Evolutionary conservation across 2,888 invertebrate genomes (phyloP).

Genomic region (Pomacea canaliculata): DNA sequence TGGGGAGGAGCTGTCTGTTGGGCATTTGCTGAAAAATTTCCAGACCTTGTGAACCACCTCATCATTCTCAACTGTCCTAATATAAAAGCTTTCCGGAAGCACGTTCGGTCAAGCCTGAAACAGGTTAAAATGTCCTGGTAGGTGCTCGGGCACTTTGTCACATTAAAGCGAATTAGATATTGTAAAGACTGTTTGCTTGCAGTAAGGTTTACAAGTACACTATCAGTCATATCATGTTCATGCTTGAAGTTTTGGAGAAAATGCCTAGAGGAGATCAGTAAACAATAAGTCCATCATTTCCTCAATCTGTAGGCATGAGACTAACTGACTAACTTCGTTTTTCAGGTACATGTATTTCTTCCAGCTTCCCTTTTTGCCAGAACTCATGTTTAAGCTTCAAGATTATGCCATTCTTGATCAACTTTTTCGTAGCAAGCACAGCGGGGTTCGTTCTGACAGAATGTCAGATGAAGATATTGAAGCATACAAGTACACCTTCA

Average conservation of each 20-base stretch:
- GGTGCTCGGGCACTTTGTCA: not conserved
- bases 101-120: slow-evolving; percentile 70
- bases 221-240: too few relatives aligned
- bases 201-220: too few relatives aligned
- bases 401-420: slow-evolving; percentile 22
- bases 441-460: slow-evolving; percentile 3
- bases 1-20: slow-evolving; percentile 80
- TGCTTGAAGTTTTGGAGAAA: too few relatives aligned
- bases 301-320: too few relatives aligned
- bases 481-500: slow-evolving; percentile 34
- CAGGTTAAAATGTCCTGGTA: slow-evolving; percentile 65
- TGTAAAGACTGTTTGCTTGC: too few relatives aligned
- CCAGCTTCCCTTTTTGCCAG: slow-evolving; percentile 34
- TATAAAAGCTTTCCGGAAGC: slow-evolving; percentile 75
- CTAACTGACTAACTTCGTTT: not conserved
- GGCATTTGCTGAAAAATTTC: slow-evolving; percentile 76
- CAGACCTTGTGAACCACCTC: slow-evolving; percentile 78
- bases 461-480: slow-evolving; percentile 23
- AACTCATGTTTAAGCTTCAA: slow-evolving; percentile 13
- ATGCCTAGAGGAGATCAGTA: too few relatives aligned
- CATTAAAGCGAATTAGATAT: too few relatives aligned
- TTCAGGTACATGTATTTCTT: slow-evolving; percentile 35
- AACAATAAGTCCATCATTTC: too few relatives aligned
- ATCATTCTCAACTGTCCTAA: slow-evolving; percentile 79
- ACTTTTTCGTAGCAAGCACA: not conserved